Evolutionary conservation across 1,140 invertebrate species (phyloP).

Genomic region (Rhynchophorus ferrugineus): DNA sequence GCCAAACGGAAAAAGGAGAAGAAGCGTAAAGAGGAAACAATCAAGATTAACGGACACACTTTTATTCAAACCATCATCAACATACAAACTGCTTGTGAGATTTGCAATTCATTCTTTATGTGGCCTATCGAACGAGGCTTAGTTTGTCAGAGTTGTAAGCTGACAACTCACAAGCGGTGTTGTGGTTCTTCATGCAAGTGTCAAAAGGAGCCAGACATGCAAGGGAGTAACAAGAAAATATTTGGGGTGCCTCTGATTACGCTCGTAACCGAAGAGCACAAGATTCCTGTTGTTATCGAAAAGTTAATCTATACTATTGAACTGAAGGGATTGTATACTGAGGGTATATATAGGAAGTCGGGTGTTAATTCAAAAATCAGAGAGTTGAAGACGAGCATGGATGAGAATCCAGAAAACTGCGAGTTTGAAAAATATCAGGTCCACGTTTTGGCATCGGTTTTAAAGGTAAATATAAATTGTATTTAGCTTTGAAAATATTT

Average conservation of each 20-base stretch:
- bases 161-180: conserved; percentile 93
- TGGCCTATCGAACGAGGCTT: conserved; percentile 91
- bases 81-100: conserved; percentile 93
- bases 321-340: conserved; percentile 83
- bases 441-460: conserved; percentile 83
- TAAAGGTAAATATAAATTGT: conserved; percentile 50
- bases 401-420: conserved; percentile 62
- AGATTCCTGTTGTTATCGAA: conserved; percentile 80
- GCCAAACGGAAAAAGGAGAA: conserved; percentile 75
- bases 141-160: conserved; percentile 77
- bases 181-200: conserved; percentile 60
- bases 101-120: conserved; percentile 88
- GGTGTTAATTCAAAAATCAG: conserved; percentile 76
- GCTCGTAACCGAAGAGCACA: conserved; percentile 63
- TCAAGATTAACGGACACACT: conserved; percentile 72
- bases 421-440: conserved; percentile 68
- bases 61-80: conserved; percentile 87
- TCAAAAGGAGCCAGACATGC: conserved; percentile 48
- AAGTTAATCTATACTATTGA: conserved; percentile 84
- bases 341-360: conserved; percentile 89
- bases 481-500: neutral
- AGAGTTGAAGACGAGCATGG: conserved; percentile 65
- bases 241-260: conserved; percentile 70
- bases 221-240: conserved; percentile 53
- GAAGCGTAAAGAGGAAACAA: conserved; percentile 69